Evolutionary conservation across 2,113 vertebrate genomes (phyloP).

Genomic region (Bufo gargarizans): DNA sequence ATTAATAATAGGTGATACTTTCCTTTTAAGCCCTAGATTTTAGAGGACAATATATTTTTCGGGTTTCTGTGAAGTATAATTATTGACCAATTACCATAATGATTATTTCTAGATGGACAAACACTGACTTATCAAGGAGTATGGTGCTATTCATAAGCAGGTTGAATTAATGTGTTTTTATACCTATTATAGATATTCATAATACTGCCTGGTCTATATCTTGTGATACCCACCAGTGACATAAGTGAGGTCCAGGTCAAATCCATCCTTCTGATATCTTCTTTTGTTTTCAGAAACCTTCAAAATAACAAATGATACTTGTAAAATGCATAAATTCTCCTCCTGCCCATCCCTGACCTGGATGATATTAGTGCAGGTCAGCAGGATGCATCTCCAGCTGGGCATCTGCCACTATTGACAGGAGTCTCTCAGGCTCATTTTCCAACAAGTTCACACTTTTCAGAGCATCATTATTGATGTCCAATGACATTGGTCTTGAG

Average conservation of each 20-base stretch:
- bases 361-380: background rate
- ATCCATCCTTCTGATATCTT: slow-evolving; percentile 90
- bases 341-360: background rate
- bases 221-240: slow-evolving; percentile 80
- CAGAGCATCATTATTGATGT: too few species aligned
- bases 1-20: too few species aligned
- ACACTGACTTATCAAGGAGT: too few species aligned
- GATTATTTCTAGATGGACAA: background rate
- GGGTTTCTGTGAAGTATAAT: background rate
- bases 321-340: background rate
- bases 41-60: too few species aligned
- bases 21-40: too few species aligned
- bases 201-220: background rate
- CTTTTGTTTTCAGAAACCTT: slow-evolving; percentile 96
- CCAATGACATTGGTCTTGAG: too few species aligned
- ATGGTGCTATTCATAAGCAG: too few species aligned
- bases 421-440: background rate
- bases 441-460: too few species aligned
- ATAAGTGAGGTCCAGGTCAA: slow-evolving; percentile 96
- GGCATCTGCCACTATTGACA: background rate
- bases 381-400: background rate
- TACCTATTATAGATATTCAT: too few species aligned
- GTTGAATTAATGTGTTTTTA: too few species aligned
- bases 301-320: slow-evolving; percentile 30
- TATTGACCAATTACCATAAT: background rate